A percentile compares a stretch with the other conserved stretches of the same genome.
Evolutionary conservation across 2,797 vertebrate genomes (phyloP).

Genomic region (Amazonetta brasiliensis): DNA sequence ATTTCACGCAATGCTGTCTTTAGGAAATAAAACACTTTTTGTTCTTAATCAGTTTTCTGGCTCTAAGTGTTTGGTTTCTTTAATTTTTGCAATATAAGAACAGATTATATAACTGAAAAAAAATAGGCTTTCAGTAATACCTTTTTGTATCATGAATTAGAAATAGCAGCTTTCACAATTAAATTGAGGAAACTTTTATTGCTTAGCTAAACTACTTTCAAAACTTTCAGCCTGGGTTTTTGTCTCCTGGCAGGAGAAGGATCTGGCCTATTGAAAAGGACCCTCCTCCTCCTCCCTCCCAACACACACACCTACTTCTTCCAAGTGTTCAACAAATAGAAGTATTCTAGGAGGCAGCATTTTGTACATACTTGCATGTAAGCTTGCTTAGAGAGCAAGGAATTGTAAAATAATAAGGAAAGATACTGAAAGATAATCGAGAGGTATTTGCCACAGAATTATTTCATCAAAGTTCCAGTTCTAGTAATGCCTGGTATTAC

Average conservation of each 20-base stretch:
- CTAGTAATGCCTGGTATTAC: background rate
- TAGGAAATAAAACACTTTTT: background rate
- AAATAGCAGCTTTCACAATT: background rate
- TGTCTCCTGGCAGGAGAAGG: background rate
- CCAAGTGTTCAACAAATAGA: background rate
- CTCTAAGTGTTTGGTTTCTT: background rate
- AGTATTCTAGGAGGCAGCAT: background rate
- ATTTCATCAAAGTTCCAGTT: background rate
- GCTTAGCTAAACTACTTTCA: background rate
- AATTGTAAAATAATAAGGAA: background rate
- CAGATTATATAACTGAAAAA: background rate
- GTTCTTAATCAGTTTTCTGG: background rate
- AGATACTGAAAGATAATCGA: background rate
- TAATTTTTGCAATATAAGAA: background rate
- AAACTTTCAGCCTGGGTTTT: background rate
- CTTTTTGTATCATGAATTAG: background rate
- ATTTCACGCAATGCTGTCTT: background rate
- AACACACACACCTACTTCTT: background rate
- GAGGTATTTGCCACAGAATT: background rate
- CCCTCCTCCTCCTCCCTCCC: background rate
- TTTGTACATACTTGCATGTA: rapidly evolving
- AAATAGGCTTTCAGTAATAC: background rate
- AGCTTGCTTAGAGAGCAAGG: background rate
- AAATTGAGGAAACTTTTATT: rapidly evolving
- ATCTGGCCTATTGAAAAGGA: no score